phyloP scores from a whole-genome alignment of 92 coral and sea anemone genomes.

The Anthopleura xanthogrammica region DNA sequence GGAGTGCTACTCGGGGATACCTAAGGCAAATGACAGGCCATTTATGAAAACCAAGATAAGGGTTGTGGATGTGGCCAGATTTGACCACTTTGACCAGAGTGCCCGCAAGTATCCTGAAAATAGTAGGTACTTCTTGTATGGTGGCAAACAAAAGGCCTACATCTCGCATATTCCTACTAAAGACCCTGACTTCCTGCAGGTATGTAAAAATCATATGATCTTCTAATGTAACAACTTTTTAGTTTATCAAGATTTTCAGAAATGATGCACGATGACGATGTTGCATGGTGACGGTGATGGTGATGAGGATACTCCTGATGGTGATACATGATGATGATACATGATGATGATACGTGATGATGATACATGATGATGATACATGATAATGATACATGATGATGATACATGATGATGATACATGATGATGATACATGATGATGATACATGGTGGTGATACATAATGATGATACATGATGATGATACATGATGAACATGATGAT shows the following conservation, averaged over 20 bases:
- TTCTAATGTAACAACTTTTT: neutral
- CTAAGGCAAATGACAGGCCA: slow-evolving; percentile 27
- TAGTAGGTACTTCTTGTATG: slow-evolving; percentile 54
- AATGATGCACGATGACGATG: neutral
- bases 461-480: too few relatives aligned
- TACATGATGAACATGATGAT: too few relatives aligned
- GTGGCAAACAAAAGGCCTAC: slow-evolving; percentile 40
- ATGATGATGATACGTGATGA: too few relatives aligned
- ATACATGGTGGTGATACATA: too few relatives aligned
- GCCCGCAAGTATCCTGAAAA: slow-evolving; percentile 44
- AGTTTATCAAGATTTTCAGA: neutral
- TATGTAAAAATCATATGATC: neutral
- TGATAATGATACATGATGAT: too few relatives aligned
- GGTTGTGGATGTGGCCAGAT: slow-evolving; percentile 54
- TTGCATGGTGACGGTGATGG: too few relatives aligned
- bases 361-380: too few relatives aligned
- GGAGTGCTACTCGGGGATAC: slow-evolving; percentile 42
- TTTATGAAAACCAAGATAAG: slow-evolving; percentile 48
- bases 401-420: too few relatives aligned
- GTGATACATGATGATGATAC: too few relatives aligned
- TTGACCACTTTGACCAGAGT: slow-evolving; percentile 54
- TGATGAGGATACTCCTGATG: too few relatives aligned
- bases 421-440: too few relatives aligned
- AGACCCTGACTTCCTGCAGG: slow-evolving; percentile 54
- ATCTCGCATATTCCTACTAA: slow-evolving; percentile 51